A percentile compares a stretch with the other conserved stretches of the same genome.
Evolutionary conservation across 1,140 invertebrate genomes (phyloP).

Genomic region (Zaprionus lachaisei): DNA sequence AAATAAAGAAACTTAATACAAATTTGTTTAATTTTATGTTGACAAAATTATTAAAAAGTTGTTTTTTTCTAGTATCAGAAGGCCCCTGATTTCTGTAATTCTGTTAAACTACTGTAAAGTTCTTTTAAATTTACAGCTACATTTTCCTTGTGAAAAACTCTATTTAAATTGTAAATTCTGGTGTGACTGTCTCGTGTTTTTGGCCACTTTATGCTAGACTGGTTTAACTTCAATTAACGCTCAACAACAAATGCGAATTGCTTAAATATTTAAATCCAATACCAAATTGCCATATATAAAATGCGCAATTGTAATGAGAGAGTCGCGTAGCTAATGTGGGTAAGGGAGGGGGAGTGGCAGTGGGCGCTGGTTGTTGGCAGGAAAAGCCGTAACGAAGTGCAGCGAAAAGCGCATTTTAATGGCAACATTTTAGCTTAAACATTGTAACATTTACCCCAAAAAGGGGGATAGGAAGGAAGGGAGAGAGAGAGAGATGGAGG

Average conservation of each 20-base stretch:
- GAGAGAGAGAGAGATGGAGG: background rate
- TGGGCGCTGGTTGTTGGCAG: background rate
- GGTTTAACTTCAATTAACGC: constrained; percentile 69
- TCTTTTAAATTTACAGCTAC: background rate
- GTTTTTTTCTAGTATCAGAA: no score
- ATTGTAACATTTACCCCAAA: constrained; percentile 63
- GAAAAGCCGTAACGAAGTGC: constrained; percentile 15
- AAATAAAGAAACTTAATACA: no score
- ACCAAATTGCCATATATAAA: constrained; percentile 58
- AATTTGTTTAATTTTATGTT: no score
- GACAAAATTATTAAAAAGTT: no score
- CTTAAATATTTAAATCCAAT: constrained; percentile 77
- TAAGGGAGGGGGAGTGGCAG: background rate
- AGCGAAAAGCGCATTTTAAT: constrained; percentile 64
- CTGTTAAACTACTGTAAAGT: background rate
- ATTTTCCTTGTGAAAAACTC: background rate
- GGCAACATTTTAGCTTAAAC: constrained; percentile 77
- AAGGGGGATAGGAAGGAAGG: constrained; percentile 33
- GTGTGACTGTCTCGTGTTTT: background rate
- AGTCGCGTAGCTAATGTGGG: constrained; percentile 20
- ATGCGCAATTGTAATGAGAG: constrained; percentile 70
- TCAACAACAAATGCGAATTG: constrained; percentile 59
- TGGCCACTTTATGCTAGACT: constrained; percentile 18
- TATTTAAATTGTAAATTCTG: background rate
- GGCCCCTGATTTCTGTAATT: background rate